phyloP scores from a whole-genome alignment of 2,888 invertebrate genomes.

The Coenonympha arcania region DNA sequence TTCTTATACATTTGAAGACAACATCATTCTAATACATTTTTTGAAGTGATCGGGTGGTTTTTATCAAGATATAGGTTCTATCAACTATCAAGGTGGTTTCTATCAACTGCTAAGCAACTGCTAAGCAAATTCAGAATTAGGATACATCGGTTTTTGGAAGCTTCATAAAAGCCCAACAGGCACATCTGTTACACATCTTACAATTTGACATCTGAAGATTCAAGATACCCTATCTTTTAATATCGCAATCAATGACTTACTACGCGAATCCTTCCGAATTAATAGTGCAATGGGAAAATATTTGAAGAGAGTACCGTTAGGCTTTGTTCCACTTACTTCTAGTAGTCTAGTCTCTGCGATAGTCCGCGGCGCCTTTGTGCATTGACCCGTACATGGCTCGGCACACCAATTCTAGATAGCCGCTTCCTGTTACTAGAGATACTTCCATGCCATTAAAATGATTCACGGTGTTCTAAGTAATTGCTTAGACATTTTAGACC shows the following conservation, averaged over 20 bases:
- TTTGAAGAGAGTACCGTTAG: conserved; percentile 59
- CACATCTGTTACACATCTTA: too few species aligned
- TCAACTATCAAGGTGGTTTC: too few species aligned
- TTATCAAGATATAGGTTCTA: too few species aligned
- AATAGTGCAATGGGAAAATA: conserved; percentile 27
- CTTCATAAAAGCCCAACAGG: too few species aligned
- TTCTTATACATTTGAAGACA: too few species aligned
- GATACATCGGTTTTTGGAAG: too few species aligned
- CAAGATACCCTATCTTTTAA: not conserved
- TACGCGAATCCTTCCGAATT: conserved; percentile 2
- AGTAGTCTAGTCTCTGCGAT: conserved; percentile 27
- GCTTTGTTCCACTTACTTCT: conserved; percentile 25
- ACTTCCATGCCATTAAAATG: conserved; percentile 4
- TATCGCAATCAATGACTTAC: not conserved
- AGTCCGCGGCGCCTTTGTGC: conserved; percentile 60
- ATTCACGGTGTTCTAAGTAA: not conserved
- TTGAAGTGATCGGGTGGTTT: too few species aligned
- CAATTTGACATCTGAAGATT: too few species aligned
- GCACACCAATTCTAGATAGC: conserved; percentile 42
- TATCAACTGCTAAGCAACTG: too few species aligned
- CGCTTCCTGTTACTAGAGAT: not conserved
- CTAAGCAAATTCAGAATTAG: too few species aligned
- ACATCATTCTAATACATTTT: too few species aligned
- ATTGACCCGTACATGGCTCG: conserved; percentile 63
- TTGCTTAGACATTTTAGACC: not conserved